phyloP scores from a whole-genome alignment of 2,888 invertebrate species.

The Apocheima hispidaria region DNA sequence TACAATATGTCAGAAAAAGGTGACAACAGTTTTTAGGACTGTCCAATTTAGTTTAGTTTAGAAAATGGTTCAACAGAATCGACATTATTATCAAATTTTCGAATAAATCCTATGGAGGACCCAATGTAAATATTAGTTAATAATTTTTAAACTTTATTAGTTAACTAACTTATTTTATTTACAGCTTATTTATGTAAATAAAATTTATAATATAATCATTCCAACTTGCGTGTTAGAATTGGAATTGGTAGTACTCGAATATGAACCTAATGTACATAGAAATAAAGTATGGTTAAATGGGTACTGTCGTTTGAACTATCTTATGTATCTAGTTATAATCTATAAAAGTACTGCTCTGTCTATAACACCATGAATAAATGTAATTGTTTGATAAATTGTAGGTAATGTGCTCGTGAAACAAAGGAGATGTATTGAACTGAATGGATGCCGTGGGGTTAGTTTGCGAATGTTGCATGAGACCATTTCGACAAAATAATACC shows the following conservation, averaged over 20 bases:
- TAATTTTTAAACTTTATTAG: constrained; percentile 46
- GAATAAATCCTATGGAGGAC: constrained; percentile 56
- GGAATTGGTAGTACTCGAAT: constrained; percentile 62
- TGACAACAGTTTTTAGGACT: no score
- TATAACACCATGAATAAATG: constrained; percentile 61
- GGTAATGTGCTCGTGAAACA: constrained; percentile 17
- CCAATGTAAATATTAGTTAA: constrained; percentile 61
- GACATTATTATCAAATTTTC: constrained; percentile 44
- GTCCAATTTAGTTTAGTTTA: no score
- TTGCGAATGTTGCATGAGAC: no score
- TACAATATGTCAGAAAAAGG: no score
- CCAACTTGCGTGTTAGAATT: constrained; percentile 66
- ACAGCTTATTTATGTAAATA: constrained; percentile 58
- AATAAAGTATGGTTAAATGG: constrained; percentile 62
- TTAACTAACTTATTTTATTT: constrained; percentile 46
- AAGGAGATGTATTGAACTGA: not conserved
- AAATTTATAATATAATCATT: constrained; percentile 71
- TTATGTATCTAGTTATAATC: constrained; percentile 23
- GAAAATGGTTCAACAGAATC: no score
- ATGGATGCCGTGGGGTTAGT: not conserved
- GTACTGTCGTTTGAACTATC: constrained; percentile 52
- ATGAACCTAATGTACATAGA: constrained; percentile 56
- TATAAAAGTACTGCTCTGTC: constrained; percentile 60
- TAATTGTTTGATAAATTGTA: constrained; percentile 43
- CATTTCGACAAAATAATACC: no score